Conservation (phyloP, 2,113 vertebrate genomes). For the Sinocyclocheilus rhinocerous region DNA sequence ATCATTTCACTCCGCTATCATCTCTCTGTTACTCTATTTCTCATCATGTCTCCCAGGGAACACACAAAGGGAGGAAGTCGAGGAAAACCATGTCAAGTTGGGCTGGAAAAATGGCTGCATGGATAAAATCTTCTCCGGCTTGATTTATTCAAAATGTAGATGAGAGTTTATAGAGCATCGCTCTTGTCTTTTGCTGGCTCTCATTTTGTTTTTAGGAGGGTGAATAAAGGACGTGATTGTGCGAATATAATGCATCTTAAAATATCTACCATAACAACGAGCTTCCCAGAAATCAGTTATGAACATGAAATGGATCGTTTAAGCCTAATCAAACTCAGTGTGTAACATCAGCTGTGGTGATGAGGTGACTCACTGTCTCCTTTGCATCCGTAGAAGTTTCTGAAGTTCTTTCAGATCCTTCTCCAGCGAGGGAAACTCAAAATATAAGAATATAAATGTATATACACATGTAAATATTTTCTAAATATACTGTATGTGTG, state of each 20-base stretch:
- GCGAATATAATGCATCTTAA: background rate
- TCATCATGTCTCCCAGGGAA: background rate
- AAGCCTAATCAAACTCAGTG: background rate
- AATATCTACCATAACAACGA: background rate
- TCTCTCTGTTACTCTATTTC: constrained; percentile 17
- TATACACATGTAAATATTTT: no score
- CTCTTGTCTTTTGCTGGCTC: background rate
- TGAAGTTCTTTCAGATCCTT: constrained; percentile 91
- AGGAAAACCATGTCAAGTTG: background rate
- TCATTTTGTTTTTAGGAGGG: background rate
- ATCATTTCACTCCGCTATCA: constrained; percentile 4
- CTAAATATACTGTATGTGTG: no score
- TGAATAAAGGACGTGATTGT: background rate
- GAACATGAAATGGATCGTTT: background rate
- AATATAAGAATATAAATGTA: no score
- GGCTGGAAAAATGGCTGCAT: background rate
- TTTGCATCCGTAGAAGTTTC: constrained; percentile 88
- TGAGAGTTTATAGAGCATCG: background rate
- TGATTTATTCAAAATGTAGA: constrained; percentile 19
- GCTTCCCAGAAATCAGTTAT: constrained; percentile 18
- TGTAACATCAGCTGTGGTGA: background rate
- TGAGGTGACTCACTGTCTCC: constrained; percentile 85
- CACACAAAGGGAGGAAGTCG: background rate
- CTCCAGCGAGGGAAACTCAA: constrained; percentile 88
- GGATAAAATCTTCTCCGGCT: background rate